Percentiles rank a stretch among this genome's conserved stretches.
These are phyloP conservation scores for Pelecanoides urinatrix DNA, from an alignment of 2,113 vertebrate genomes.

Conservation along the genomic window DNA sequence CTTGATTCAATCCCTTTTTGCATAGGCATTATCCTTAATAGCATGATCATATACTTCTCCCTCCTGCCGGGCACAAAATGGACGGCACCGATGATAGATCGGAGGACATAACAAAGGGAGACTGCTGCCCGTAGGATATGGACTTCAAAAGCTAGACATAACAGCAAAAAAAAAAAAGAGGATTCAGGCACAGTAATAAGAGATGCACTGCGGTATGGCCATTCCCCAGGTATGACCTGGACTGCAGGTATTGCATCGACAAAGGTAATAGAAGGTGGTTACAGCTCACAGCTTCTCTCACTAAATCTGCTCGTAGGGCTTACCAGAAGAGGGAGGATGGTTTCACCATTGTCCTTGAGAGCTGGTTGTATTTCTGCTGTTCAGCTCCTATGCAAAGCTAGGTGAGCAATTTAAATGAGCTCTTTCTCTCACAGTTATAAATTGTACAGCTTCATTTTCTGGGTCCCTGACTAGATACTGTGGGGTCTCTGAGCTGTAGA, in stretches of 20 bases:
- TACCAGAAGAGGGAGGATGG: not conserved
- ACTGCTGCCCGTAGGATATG: not conserved
- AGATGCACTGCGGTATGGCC: not conserved
- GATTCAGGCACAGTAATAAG: not conserved
- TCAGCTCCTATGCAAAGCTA: slow-evolving; percentile 9
- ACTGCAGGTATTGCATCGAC: not conserved
- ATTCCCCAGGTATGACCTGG: not conserved
- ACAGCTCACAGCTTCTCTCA: not conserved
- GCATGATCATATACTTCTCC: slow-evolving; percentile 12
- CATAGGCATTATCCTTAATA: slow-evolving; percentile 50
- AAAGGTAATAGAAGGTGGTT: not conserved
- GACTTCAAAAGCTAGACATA: not conserved
- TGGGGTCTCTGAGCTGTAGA: not conserved
- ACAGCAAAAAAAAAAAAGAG: not conserved
- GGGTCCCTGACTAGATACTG: not conserved
- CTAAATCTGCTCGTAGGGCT: not conserved
- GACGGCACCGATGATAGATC: not conserved
- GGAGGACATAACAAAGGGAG: not conserved
- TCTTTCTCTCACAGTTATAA: not conserved
- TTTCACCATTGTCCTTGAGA: not conserved
- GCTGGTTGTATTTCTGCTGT: slow-evolving; percentile 3
- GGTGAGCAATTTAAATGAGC: slow-evolving; percentile 3
- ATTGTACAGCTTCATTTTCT: slow-evolving; percentile 8
- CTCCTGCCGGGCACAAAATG: not conserved
- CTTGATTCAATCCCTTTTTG: slow-evolving; percentile 39